phyloP scores from a whole-genome alignment of 1,140 invertebrate genomes.

The Berghia stephanieae region DNA sequence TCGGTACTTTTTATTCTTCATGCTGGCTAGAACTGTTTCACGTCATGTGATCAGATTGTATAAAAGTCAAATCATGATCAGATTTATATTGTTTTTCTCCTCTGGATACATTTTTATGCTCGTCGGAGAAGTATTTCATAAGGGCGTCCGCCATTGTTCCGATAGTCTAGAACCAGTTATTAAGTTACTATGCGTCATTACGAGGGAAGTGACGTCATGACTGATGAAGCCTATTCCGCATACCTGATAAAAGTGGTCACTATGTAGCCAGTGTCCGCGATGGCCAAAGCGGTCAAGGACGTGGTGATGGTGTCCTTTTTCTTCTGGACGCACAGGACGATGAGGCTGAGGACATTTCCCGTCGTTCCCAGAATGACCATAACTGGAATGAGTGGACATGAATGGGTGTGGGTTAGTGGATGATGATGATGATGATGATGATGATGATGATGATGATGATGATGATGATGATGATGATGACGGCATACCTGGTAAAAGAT shows the following conservation, averaged over 20 bases:
- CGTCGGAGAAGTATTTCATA: no score
- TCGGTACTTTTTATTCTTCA: no score
- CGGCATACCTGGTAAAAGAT: background rate
- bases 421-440: background rate
- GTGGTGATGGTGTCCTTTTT: background rate
- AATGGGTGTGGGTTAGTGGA: background rate
- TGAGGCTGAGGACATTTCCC: conserved; percentile 9
- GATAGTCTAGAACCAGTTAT: no score
- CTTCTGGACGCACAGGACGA: background rate
- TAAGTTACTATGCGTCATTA: no score
- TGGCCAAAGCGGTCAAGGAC: background rate
- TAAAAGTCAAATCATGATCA: no score
- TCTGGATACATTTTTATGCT: no score
- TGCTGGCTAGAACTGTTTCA: no score
- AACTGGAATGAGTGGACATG: background rate
- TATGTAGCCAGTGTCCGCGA: conserved; percentile 71
- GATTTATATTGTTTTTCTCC: no score
- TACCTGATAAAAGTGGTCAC: conserved; percentile 58
- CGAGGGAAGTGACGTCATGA: no score
- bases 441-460: background rate
- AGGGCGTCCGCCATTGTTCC: no score
- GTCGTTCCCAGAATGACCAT: background rate
- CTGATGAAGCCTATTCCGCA: no score
- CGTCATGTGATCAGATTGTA: no score
- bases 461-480: background rate